Conservation (phyloP, 2,797 vertebrate species). For the Hoplostethus mediterraneus region DNA sequence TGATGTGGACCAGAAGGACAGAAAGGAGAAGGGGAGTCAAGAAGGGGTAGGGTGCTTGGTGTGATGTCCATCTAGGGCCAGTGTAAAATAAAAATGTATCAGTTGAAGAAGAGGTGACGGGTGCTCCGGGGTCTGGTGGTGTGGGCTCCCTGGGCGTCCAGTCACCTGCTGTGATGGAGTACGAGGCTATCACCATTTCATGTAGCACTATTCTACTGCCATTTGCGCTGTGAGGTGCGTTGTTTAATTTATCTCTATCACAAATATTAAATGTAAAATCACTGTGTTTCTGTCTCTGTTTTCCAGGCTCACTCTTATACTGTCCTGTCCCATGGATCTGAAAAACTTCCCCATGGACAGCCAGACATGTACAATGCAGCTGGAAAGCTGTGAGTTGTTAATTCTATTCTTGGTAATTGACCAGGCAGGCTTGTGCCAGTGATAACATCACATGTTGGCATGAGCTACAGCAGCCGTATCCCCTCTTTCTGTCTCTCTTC, state of each 20-base stretch:
- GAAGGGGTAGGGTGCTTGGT: no score
- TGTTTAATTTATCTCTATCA: no score
- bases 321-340: conserved; percentile 97
- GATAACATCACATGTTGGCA: not conserved
- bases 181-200: no score
- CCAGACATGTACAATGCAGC: conserved; percentile 95
- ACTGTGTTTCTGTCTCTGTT: conserved; percentile 36
- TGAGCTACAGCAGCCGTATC: not conserved
- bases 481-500: conserved; percentile 19
- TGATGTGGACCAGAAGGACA: no score
- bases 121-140: no score
- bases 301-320: conserved; percentile 90
- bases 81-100: no score
- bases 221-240: no score
- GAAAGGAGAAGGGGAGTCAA: no score
- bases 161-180: not conserved
- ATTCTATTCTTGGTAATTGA: not conserved
- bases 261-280: not conserved
- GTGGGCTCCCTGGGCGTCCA: no score
- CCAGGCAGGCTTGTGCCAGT: not conserved
- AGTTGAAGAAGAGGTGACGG: no score
- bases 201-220: no score
- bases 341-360: conserved; percentile 99
- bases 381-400: conserved; percentile 94
- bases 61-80: no score